Evolutionary conservation across 37 sponge, comb jelly and placozoan species (phyloP), one percentile per base, ranked within the genome.

Genomic region (Tethya wilhelma): DNA sequence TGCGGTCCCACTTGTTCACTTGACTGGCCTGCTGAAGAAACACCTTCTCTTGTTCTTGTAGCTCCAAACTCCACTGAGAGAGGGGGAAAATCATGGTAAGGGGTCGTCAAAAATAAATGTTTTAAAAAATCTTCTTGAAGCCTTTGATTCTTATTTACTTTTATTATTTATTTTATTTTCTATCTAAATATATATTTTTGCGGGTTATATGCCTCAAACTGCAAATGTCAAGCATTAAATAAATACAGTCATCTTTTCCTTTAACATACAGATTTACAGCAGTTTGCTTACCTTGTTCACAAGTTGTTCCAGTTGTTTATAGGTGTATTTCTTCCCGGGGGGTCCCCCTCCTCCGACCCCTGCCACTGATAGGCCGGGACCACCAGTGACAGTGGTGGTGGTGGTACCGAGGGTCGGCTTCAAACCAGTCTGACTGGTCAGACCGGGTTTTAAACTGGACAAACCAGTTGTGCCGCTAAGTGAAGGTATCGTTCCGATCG

Each of bases 291-390:
- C 95, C 85, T 84, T 86, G 59, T 91, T 87, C 23, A 98, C 83
- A 39, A 91, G 84, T 14, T 91, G 84, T 69, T 98, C 97, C 37
- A 98, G 93, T 79, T 98, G 86, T 56, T 85, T 93, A 70, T 88
- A 95, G 6, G 95, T 97, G 63, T 93, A 94, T 77, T 90, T 90
- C n/a, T n/a, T n/a, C n/a, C n/a, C n/a, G n/a, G n/a, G n/a, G n/a
- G 28, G 5, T 2, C 3, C 53, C 7, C n/a, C 37, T 17, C 38
- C 17, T 62, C 67, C 84, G 19, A 4, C 60, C 6, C 58, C 71
- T 38, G 46, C 73, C 3, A 20, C 29, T 38, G 78, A 6, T 31
- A 17, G 26, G 4, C 25, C 59, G 32, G 75, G 20, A 2, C 31
- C 63, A 64, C 42, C 64, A 38, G 36, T 42, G 23, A 44, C 59